Evolutionary conservation across 1,140 invertebrate genomes (phyloP), one percentile per base, ranked within the genome.

Genomic region (Hermetia illucens): DNA sequence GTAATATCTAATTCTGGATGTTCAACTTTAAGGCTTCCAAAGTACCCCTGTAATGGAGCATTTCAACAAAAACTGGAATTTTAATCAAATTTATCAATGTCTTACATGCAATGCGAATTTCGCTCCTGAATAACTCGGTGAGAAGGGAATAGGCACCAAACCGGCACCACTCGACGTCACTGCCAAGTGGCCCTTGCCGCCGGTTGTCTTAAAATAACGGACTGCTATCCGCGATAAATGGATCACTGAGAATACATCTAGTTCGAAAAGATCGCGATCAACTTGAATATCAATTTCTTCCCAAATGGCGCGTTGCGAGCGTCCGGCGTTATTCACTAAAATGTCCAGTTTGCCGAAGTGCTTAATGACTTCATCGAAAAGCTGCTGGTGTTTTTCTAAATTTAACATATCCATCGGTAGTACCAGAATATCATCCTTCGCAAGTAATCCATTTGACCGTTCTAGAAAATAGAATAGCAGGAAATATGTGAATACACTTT

Each of bases 41-140:
- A 77, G 48, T 85, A 88, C 15, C 82, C 80, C 78, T 82, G 46
- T 39, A 43, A 39, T 22, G 12, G 41, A 19, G 37, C 32, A 36
- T 5, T 36, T 32, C 5, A 32, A 13, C 5, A n/a, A 33, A 8
- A 6, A 18, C 25, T 32, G 8, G 8, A 36, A 20, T 36, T 13
- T 12, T 24, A 9, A 39, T 12, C 9, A 9, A 21, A 27, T 4
- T 8, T 34, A n/a, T 25, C 9, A 15, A 15, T 18, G 34, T 56
- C 61, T 63, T 64, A 85, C 85, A 51, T 89, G 81, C 29, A 92
- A 49, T 1, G 86, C 83, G 62, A 82, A 75, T 61, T 92, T 92
- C 1, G 79, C 67, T 6, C 67, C 86, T 36, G 75, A 78, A 52
- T 92, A 92, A 0, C 77, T 74, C 13, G 67, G 77, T 4, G 83